These are phyloP conservation scores for Nesogale talazaci DNA, from an alignment of 2,113 vertebrate species.

Conservation along the genomic window DNA sequence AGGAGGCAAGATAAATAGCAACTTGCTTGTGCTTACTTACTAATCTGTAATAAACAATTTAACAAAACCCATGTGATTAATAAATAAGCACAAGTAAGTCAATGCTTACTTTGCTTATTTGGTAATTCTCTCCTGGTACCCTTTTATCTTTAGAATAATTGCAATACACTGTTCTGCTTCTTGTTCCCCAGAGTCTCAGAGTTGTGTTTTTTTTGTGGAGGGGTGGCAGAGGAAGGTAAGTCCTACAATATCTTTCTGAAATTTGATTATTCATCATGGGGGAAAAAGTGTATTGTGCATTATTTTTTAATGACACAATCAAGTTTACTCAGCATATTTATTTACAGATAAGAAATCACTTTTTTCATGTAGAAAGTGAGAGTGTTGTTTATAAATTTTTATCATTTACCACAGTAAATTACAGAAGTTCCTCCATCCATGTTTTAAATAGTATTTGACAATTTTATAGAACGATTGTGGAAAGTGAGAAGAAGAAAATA, in stretches of 20 bases:
- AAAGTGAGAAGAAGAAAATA: not conserved
- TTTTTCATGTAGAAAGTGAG: not conserved
- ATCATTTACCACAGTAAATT: not conserved
- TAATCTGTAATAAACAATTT: no score
- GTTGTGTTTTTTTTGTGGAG: not conserved
- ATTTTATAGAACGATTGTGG: not conserved
- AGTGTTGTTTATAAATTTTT: not conserved
- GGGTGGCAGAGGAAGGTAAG: not conserved
- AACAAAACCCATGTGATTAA: no score
- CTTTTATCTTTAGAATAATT: not conserved
- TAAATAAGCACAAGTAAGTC: no score
- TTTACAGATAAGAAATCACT: not conserved
- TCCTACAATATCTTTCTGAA: not conserved
- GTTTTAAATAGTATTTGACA: not conserved
- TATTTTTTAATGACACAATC: not conserved
- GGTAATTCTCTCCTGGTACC: no score
- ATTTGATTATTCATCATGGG: not conserved
- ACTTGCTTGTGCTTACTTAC: no score
- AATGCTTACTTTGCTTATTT: no score
- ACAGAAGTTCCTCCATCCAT: not conserved
- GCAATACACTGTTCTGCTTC: not conserved
- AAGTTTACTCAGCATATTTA: not conserved
- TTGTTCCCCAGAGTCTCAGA: not conserved
- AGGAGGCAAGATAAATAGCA: no score
- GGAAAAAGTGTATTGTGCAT: not conserved